A percentile compares a stretch with the other conserved stretches of the same genome.
These are phyloP conservation scores for Spodoptera picta DNA, from an alignment of 2,888 invertebrate genomes.

Conservation along the genomic window DNA sequence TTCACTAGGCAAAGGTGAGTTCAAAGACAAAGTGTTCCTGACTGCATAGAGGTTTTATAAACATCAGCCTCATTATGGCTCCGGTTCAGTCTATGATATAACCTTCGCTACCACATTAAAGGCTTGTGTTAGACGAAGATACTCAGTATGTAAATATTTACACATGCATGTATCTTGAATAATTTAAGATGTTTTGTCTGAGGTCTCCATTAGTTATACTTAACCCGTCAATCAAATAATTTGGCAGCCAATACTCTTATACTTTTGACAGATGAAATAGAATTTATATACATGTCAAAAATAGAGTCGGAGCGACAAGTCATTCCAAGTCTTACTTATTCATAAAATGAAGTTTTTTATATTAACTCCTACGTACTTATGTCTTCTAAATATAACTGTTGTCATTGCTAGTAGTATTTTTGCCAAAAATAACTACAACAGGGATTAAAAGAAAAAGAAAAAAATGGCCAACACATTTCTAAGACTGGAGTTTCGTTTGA, in stretches of 20 bases:
- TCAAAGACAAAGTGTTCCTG: conserved; percentile 6
- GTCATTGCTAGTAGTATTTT: not conserved
- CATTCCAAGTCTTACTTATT: not conserved
- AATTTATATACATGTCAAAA: not conserved
- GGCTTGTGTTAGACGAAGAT: too few species aligned
- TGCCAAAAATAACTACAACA: conserved; percentile 19
- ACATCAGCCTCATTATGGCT: too few species aligned
- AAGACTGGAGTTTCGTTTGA: not conserved
- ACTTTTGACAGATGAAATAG: conserved; percentile 1
- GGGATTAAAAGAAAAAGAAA: not conserved
- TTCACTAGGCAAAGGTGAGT: not conserved
- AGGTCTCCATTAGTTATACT: too few species aligned
- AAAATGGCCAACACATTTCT: conserved; percentile 7
- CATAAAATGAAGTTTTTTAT: not conserved
- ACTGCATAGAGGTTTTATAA: too few species aligned
- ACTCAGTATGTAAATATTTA: too few species aligned
- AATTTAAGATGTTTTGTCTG: too few species aligned
- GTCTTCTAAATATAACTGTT: not conserved
- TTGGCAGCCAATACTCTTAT: too few species aligned
- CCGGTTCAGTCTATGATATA: too few species aligned
- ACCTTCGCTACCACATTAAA: not conserved
- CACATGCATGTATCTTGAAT: too few species aligned
- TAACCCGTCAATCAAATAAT: too few species aligned
- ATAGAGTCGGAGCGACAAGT: not conserved
- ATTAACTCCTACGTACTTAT: conserved; percentile 11